phyloP scores from a whole-genome alignment of 2,888 invertebrate genomes.

The Dromius quadrimaculatus region DNA sequence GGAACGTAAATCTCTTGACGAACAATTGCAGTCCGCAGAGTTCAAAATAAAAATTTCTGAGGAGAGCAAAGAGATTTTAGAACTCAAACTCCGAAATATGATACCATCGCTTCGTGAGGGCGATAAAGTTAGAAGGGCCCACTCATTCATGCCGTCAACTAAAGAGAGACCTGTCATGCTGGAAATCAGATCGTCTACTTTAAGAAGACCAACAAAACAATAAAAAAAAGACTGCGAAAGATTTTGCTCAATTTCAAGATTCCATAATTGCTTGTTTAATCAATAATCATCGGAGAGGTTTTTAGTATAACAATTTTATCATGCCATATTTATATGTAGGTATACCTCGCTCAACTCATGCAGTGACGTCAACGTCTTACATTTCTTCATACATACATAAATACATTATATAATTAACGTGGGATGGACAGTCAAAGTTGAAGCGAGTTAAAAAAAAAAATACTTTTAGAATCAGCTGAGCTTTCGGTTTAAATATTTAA shows the following conservation, averaged over 20 bases:
- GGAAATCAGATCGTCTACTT: constrained; percentile 63
- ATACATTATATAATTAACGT: no score
- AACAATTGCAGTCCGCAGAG: constrained; percentile 76
- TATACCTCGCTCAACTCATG: no score
- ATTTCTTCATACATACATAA: no score
- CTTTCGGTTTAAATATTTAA: no score
- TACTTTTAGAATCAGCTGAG: no score
- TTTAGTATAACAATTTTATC: not conserved
- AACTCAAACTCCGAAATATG: constrained; percentile 70
- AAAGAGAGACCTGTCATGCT: constrained; percentile 68
- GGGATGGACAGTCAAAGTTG: no score
- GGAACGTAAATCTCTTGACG: constrained; percentile 77
- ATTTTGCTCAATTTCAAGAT: not conserved
- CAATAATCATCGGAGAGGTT: not conserved
- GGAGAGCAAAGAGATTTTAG: constrained; percentile 72
- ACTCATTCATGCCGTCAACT: constrained; percentile 79
- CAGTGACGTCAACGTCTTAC: no score
- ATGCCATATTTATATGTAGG: constrained; percentile 10
- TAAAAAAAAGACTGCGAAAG: constrained; percentile 18
- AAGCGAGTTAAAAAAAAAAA: no score
- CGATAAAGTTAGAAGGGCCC: constrained; percentile 74
- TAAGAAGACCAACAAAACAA: constrained; percentile 58
- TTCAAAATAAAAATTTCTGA: constrained; percentile 78
- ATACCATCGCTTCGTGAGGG: constrained; percentile 71
- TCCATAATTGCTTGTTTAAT: not conserved